Percentiles rank a stretch among this genome's conserved stretches.
phyloP scores from a whole-genome alignment of 2,888 invertebrate species.

The Scelioninae gen. 2 region DNA sequence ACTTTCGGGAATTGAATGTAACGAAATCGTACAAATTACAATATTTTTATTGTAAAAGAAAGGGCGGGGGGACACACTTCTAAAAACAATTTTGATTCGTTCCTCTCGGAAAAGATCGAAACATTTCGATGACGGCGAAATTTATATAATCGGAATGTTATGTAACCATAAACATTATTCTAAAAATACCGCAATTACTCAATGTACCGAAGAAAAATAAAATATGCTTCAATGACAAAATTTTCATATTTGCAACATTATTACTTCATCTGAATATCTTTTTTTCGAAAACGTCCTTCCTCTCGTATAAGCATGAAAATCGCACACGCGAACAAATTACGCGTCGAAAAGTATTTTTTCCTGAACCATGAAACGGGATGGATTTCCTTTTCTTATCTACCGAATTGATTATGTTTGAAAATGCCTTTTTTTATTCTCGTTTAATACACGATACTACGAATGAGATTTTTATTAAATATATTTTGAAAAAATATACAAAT shows the following conservation, averaged over 20 bases:
- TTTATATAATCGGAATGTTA: constrained; percentile 50
- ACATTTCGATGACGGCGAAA: constrained; percentile 28
- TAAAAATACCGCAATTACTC: constrained; percentile 48
- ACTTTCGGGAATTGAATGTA: too few species aligned
- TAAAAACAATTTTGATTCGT: not conserved
- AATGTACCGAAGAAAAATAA: constrained; percentile 43
- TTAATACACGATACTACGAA: too few species aligned
- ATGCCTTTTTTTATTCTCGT: too few species aligned
- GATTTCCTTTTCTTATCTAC: too few species aligned
- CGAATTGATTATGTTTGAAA: too few species aligned
- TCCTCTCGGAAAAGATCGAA: constrained; percentile 13
- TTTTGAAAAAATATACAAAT: too few species aligned
- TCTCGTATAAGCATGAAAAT: constrained; percentile 11
- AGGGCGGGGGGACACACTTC: too few species aligned
- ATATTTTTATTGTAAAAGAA: too few species aligned
- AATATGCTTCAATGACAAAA: constrained; percentile 54
- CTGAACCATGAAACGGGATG: too few species aligned
- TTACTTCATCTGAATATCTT: constrained; percentile 38
- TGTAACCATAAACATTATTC: constrained; percentile 52
- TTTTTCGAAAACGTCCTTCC: constrained; percentile 39
- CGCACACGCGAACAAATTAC: not conserved
- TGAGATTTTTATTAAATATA: too few species aligned
- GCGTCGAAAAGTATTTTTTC: constrained; percentile 1
- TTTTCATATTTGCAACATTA: constrained; percentile 51
- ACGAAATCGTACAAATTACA: too few species aligned